These are phyloP conservation scores for Pycnonotus jocosus DNA, from an alignment of 2,113 vertebrate genomes.

Conservation along the genomic window DNA sequence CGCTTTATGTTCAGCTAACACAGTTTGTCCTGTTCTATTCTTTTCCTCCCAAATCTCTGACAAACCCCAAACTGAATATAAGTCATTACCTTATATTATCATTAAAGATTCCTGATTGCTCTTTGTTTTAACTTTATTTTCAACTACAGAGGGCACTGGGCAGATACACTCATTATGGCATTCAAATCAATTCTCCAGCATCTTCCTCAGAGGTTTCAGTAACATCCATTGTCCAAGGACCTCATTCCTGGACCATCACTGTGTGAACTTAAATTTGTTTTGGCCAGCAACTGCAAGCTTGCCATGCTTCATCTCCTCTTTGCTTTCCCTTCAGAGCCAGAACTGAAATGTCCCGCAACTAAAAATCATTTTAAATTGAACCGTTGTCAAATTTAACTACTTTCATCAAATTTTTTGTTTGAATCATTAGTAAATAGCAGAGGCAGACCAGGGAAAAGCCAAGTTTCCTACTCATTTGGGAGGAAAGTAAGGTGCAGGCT, in stretches of 20 bases:
- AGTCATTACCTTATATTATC: neutral
- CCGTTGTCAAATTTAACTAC: neutral
- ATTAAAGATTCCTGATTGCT: neutral
- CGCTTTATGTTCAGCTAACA: neutral
- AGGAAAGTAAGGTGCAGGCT: neutral
- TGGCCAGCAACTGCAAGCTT: neutral
- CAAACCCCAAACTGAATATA: neutral
- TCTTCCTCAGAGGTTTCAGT: neutral
- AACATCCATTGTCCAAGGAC: neutral
- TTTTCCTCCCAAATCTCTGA: neutral
- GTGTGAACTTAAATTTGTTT: neutral
- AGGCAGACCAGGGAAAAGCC: neutral
- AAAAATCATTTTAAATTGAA: neutral
- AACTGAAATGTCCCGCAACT: neutral
- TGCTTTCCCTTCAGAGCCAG: neutral
- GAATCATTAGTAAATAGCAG: neutral
- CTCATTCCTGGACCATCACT: neutral
- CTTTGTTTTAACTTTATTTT: neutral
- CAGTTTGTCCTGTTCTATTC: neutral
- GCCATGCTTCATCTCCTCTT: slow-evolving; percentile 6
- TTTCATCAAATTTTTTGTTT: neutral
- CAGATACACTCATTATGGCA: neutral
- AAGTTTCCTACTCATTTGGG: neutral
- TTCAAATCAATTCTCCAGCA: slow-evolving; percentile 3
- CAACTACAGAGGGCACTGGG: neutral